Evolutionary conservation across 2,797 vertebrate species (phyloP), one percentile per base, ranked within the genome.

Genomic region (Mormyrus proboscirostris): DNA sequence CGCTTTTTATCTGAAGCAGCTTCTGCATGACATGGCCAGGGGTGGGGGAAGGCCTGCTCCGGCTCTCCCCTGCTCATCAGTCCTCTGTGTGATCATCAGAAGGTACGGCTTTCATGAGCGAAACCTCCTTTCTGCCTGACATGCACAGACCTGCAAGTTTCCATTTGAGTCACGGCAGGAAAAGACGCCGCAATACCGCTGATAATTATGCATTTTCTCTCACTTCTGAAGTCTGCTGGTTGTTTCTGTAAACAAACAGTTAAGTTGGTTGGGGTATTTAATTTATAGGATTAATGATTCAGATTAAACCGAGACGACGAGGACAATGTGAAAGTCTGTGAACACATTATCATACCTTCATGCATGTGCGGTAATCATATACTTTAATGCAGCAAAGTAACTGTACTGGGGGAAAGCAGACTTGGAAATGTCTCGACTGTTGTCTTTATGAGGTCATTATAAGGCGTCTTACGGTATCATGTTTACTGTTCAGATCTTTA

Each of bases 401-500:
- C 19, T 53, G 90, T 41, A 10, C 49, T 50, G 51, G 59, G 41
- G 50, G 65, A 59, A 92, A 90, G 89, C 90, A 53, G 47, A 47
- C 7, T 59, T 90, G 92, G 92, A 92, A 92, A 91, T 91, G 89
- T 89, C 33, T 57, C 89, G 90, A 90, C 92, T 88, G 88, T 89
- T 93, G 93, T 92, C 91, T 94, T 95, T 92, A 93, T 91, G 92
- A 91, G 93, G 91, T 92, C 91, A 92, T 90, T 91, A 92, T 94
- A 93, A 94, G 93, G 92, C 92, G 90, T 76, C 90, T 90, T 53
- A 88, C 90, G 88, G 93, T 93, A 93, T 95, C 95, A 91, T 92
- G 92, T 95, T 94, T 91, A 90, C 88, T 50, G 38, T 84, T 91
- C 87, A 65, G 87, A 91, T 90, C 88, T 90, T 90, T 91, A 88